A percentile compares a stretch with the other conserved stretches of the same genome.
Conservation (phyloP, 2,888 invertebrate species). For the Protodeltote pygarga region DNA sequence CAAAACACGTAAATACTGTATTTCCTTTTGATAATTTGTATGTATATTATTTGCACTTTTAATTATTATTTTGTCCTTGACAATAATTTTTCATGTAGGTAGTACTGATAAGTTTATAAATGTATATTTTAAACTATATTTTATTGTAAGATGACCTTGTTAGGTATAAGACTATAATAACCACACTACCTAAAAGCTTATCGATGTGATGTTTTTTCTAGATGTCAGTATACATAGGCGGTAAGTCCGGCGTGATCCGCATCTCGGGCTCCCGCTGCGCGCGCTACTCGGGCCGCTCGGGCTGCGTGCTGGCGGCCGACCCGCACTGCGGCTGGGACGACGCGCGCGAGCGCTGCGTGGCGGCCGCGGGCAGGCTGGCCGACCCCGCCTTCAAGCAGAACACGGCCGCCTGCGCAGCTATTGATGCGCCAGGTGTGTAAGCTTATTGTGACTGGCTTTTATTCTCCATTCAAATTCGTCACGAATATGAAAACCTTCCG, state of each 20-base stretch:
- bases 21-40: too few relatives aligned
- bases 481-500: too few relatives aligned
- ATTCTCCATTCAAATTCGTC: too few relatives aligned
- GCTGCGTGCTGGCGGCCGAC: constrained; percentile 94
- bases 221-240: constrained; percentile 93
- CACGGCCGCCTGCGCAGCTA: constrained; percentile 87
- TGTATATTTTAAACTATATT: too few relatives aligned
- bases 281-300: constrained; percentile 89
- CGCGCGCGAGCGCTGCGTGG: constrained; percentile 90
- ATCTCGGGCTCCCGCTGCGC: constrained; percentile 93
- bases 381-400: constrained; percentile 93
- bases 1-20: too few relatives aligned
- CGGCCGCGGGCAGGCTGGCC: constrained; percentile 84
- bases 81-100: too few relatives aligned
- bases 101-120: too few relatives aligned
- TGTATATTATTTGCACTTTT: too few relatives aligned
- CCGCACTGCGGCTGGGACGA: constrained; percentile 98
- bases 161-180: too few relatives aligned
- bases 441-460: too few relatives aligned
- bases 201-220: background rate
- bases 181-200: background rate
- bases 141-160: too few relatives aligned
- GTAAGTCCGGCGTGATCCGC: constrained; percentile 89
- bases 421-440: constrained; percentile 53
- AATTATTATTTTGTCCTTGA: too few relatives aligned